Percentiles rank a stretch among this genome's conserved stretches.
phyloP scores from a whole-genome alignment of 2,113 vertebrate species.

The Ochotona princeps region DNA sequence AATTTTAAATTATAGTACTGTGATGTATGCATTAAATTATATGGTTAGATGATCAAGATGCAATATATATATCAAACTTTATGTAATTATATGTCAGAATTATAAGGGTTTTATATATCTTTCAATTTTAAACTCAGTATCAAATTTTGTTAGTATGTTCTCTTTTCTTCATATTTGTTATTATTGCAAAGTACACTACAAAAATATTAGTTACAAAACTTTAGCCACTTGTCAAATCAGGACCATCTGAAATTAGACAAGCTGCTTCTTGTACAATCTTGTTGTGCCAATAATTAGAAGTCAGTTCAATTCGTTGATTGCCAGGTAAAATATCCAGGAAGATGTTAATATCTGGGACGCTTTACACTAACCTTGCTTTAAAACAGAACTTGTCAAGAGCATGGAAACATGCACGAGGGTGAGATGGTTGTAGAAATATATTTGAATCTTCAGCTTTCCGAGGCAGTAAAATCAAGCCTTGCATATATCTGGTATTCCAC shows the following conservation, averaged over 20 bases:
- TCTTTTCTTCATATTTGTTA: slow-evolving; percentile 4
- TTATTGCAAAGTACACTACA: slow-evolving; percentile 32
- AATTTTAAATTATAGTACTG: slow-evolving; percentile 18
- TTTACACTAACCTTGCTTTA: background rate
- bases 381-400: background rate
- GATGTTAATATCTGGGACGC: background rate
- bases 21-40: background rate
- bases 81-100: slow-evolving; percentile 45
- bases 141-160: slow-evolving; percentile 30
- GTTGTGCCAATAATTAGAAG: background rate
- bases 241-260: background rate
- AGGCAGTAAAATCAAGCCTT: background rate
- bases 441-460: background rate
- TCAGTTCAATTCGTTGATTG: background rate
- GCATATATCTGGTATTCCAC: background rate
- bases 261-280: background rate
- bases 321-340: background rate
- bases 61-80: background rate
- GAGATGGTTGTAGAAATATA: background rate
- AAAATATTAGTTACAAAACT: slow-evolving; percentile 46
- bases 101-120: slow-evolving; percentile 19
- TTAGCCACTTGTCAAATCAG: slow-evolving; percentile 19
- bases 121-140: slow-evolving; percentile 16
- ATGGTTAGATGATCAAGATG: background rate
- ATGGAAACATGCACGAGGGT: background rate